Percentiles rank a stretch among this genome's conserved stretches.
Conservation (phyloP, 2,888 invertebrate species). For the Autographa gamma region DNA sequence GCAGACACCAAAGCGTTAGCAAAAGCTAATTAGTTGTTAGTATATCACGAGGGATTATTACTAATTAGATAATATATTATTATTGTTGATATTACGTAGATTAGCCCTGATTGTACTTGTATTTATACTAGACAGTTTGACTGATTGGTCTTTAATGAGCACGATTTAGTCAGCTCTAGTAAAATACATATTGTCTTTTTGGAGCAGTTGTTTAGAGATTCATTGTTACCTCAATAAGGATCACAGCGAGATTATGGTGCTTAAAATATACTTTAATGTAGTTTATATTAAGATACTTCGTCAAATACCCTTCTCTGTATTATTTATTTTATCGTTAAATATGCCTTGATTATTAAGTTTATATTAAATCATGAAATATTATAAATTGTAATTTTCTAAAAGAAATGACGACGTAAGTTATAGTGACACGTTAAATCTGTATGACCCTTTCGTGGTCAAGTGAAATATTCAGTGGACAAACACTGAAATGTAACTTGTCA, state of each 20-base stretch:
- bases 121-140: neutral
- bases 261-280: too few species aligned
- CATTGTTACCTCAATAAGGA: too few species aligned
- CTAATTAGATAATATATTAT: conserved; percentile 7
- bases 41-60: conserved; percentile 2
- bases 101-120: neutral
- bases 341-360: too few species aligned
- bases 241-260: too few species aligned
- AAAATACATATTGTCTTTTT: too few species aligned
- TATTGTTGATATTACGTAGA: conserved; percentile 4
- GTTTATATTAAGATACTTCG: too few species aligned
- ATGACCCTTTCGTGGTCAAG: neutral
- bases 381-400: neutral
- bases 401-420: neutral
- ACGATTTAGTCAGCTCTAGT: neutral
- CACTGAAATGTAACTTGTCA: conserved; percentile 9
- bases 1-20: conserved; percentile 4
- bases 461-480: conserved; percentile 12
- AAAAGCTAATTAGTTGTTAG: conserved; percentile 8
- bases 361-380: too few species aligned
- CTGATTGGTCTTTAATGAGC: neutral
- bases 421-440: neutral
- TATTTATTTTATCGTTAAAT: too few species aligned
- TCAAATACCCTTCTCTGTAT: too few species aligned
- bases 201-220: too few species aligned